phyloP scores from a whole-genome alignment of 35 echinoderm and acorn worm genomes.

The Ptychodera flava region DNA sequence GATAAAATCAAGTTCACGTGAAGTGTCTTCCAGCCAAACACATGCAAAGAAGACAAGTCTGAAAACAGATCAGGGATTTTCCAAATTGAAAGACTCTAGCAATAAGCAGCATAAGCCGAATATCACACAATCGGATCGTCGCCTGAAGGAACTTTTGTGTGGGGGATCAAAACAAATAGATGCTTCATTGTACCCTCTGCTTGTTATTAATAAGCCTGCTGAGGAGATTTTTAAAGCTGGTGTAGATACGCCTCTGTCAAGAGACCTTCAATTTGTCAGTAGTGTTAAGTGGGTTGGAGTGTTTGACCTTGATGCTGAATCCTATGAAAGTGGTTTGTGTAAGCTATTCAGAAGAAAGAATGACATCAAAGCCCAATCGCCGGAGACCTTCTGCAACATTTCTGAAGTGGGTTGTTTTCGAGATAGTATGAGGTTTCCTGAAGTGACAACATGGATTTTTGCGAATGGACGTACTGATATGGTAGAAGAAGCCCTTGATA shows the following conservation, averaged over 20 bases:
- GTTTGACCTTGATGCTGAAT: constrained; percentile 31
- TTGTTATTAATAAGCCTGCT: background rate
- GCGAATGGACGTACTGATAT: constrained; percentile 41
- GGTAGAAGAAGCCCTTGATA: background rate
- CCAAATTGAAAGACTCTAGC: no score
- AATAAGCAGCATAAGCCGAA: no score
- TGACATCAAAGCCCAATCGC: background rate
- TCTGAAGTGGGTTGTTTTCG: background rate
- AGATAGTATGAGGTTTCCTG: background rate
- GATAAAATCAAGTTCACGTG: no score
- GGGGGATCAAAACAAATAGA: no score
- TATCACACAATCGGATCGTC: no score
- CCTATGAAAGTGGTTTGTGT: constrained; percentile 21
- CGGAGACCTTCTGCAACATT: background rate
- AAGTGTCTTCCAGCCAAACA: no score
- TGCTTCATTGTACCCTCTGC: background rate
- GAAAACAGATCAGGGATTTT: no score
- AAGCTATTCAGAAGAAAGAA: background rate
- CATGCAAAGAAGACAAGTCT: no score
- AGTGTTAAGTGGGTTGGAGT: constrained; percentile 31
- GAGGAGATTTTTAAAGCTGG: no score
- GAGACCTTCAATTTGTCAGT: constrained; percentile 17
- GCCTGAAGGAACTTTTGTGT: no score
- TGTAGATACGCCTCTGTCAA: background rate
- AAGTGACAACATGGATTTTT: constrained; percentile 36